phyloP scores from a whole-genome alignment of 1,140 invertebrate genomes.

The Oreohelix idahoensis region DNA sequence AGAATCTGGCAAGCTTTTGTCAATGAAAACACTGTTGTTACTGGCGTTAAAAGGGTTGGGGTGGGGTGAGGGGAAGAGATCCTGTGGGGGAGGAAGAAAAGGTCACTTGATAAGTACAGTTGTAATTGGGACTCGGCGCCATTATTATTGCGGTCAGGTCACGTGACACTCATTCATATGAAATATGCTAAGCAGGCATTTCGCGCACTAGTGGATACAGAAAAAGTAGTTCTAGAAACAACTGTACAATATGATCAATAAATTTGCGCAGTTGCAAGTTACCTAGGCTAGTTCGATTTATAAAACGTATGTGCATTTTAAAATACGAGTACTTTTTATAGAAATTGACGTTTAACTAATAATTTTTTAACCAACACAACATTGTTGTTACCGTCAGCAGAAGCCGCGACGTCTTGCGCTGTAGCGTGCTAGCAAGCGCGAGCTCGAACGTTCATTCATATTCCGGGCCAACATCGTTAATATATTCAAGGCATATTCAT shows the following conservation, averaged over 20 bases:
- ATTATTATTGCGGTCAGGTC: slow-evolving; percentile 31
- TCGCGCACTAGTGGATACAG: not conserved
- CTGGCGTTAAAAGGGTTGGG: not conserved
- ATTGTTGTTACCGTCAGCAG: not conserved
- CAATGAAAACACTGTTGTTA: not conserved
- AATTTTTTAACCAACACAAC: not conserved
- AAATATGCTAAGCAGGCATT: slow-evolving; percentile 36
- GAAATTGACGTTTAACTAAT: not conserved
- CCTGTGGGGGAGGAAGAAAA: not conserved
- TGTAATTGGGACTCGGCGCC: slow-evolving; percentile 14
- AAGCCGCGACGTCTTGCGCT: not conserved
- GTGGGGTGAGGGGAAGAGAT: not conserved
- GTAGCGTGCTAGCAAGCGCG: not conserved
- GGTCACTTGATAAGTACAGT: slow-evolving; percentile 16
- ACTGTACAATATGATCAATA: not conserved
- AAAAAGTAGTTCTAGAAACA: slow-evolving; percentile 23
- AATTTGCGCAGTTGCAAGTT: not conserved
- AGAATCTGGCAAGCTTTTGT: too few relatives aligned
- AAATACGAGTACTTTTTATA: not conserved
- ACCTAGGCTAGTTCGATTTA: not conserved
- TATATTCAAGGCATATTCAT: slow-evolving; percentile 8
- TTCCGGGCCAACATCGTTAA: not conserved
- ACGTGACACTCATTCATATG: slow-evolving; percentile 38
- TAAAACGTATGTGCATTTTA: not conserved
- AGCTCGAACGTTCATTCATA: not conserved